Conservation (phyloP, 2,113 vertebrate species). For the Eulemur rufifrons region DNA sequence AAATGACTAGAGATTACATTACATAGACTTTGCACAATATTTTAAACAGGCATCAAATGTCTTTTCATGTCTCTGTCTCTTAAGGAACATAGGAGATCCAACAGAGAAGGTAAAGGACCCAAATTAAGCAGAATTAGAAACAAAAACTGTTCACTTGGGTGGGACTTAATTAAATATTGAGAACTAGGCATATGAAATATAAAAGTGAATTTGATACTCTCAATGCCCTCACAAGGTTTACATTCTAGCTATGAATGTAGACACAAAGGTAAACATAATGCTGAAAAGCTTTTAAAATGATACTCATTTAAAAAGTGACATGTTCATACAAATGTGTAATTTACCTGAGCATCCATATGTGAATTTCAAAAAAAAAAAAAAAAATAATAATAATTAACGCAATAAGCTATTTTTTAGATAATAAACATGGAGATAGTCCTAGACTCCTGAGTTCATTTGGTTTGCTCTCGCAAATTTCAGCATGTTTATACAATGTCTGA, state of each 20-base stretch:
- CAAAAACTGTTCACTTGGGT: neutral
- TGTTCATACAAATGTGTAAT: neutral
- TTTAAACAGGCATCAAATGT: neutral
- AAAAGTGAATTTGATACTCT: neutral
- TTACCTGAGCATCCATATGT: neutral
- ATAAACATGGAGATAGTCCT: neutral
- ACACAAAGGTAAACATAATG: neutral
- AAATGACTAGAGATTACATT: neutral
- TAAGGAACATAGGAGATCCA: neutral
- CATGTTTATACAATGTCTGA: neutral
- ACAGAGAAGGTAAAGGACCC: neutral
- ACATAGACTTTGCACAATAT: neutral
- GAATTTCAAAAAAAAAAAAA: neutral
- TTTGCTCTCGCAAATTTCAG: neutral
- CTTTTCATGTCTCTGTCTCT: neutral
- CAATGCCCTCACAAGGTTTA: neutral
- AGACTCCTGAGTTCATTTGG: neutral
- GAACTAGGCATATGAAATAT: neutral
- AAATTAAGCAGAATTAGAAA: slow-evolving; percentile 3
- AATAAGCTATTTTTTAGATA: neutral
- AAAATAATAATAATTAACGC: neutral
- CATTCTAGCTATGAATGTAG: neutral
- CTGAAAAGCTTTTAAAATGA: neutral
- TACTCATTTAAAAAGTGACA: neutral
- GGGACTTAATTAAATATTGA: neutral